Percentiles rank a stretch among this genome's conserved stretches.
Evolutionary conservation across 1,140 invertebrate species (phyloP).

Genomic region (Megathymus violae): DNA sequence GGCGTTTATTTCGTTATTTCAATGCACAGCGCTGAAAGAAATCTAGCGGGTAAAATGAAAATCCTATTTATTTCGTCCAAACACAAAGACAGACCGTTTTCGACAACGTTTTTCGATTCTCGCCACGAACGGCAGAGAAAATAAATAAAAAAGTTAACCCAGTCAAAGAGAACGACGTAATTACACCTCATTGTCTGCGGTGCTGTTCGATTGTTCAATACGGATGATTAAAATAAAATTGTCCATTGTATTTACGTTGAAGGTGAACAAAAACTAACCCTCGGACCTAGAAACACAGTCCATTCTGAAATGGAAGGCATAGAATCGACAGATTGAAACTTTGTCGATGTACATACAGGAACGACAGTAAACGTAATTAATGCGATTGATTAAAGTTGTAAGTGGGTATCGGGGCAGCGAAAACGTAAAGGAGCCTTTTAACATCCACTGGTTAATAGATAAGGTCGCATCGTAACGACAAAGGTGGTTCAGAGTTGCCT

Average conservation of each 20-base stretch:
- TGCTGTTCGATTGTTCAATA: conserved; percentile 54
- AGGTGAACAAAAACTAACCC: conserved; percentile 19
- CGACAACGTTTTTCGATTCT: conserved; percentile 30
- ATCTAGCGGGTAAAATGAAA: conserved; percentile 25
- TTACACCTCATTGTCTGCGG: conserved; percentile 60
- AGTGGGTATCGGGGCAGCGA: conserved; percentile 37
- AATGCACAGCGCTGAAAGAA: conserved; percentile 26
- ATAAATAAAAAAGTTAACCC: conserved; percentile 26
- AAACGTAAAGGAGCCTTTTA: conserved; percentile 38
- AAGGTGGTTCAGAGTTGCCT: background rate
- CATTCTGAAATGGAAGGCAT: background rate
- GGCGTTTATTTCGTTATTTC: conserved; percentile 26
- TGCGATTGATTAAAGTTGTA: conserved; percentile 58
- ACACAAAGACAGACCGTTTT: conserved; percentile 30
- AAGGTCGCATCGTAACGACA: background rate
- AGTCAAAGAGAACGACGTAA: conserved; percentile 52
- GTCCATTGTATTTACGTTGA: conserved; percentile 35
- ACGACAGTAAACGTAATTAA: conserved; percentile 52
- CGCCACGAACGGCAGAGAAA: conserved; percentile 14
- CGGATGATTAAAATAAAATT: conserved; percentile 60
- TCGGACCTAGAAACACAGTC: conserved; percentile 1
- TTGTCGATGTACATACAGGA: conserved; percentile 32
- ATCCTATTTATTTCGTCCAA: conserved; percentile 32
- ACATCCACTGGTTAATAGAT: conserved; percentile 29
- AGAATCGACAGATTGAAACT: background rate